Evolutionary conservation across 2,888 invertebrate genomes (phyloP), one percentile per base, ranked within the genome.

Genomic region (Alloplasta piceator): DNA sequence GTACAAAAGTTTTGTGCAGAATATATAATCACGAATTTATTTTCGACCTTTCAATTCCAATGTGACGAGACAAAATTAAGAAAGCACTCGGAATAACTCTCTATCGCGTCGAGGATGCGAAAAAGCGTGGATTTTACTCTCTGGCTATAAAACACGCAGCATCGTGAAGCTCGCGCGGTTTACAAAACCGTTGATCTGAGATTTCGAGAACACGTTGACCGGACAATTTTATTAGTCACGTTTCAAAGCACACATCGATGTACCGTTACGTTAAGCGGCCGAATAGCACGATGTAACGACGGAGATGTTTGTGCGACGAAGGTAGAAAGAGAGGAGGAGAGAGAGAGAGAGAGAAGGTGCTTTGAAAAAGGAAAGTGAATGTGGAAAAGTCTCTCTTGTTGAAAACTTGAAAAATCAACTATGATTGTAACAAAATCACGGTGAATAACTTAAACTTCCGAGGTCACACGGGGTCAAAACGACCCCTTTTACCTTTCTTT

Each of bases 151-250:
- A 26, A 26, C 26, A 3, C 26, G 26, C 26, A 26, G 26, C 26
- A 26, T 26, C 55, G 39, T 41, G 38, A 36, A 61, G 14, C 16
- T n/a, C 66, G 48, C 71, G 56, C 64, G 46, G 14, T 63, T 2
- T 26, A 26, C 26, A 66, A 78, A 80, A 56, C 46, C 78, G 72
- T 75, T 61, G 74, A 71, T 64, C 74, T 58, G 68, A 77, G 75
- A 67, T 78, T 80, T 78, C 52, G 72, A 63, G 80, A 83, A 78
- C 26, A 26, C 72, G 80, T 63, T 75, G 71, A 83, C 80, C 80
- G 72, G 74, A 66, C 52, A 67, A 63, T 60, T 71, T 75, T 58
- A 78, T 83, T 80, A 83, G 82, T 83, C 82, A 80, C 78, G 74
- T 80, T 77, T 80, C 61, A 67, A 55, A 50, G 38, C 68, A 10